Base-by-base conservation (phyloP, 2,797 vertebrate genomes). In the Sebastolobus alascanus region DNA sequence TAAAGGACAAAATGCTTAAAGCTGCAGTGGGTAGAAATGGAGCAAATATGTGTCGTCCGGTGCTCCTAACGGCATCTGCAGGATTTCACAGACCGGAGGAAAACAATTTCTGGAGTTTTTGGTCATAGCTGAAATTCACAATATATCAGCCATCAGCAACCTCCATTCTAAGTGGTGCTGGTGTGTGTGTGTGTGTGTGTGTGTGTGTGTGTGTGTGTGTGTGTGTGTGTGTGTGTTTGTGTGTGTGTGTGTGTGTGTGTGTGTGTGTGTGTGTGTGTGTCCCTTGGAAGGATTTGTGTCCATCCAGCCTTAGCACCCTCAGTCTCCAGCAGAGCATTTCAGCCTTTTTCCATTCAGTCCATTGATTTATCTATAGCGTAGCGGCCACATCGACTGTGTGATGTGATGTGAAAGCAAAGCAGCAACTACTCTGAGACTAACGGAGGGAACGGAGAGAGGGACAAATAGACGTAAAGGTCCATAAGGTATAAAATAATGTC, bases 361-460 rank as follows among this genome's bases (percentile, higher is more conserved):
- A 79, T 84, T 84, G 92, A 94, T 90, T 93, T 92, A 89, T 92
- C 68, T 81, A 77, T n/a, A n/a, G 65, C 20, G 67, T 64, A 59
- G 68, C 56, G 79, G 61, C 77, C 75, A 70, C 82, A 87, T 78
- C 29, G 76, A 73, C 85, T 85, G 82, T 83, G 84, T 75, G 82
- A 66, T 87, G 87, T 88, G 86, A 80, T 61, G 73, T 83, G 84
- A 84, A 79, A 85, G 84, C 69, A 80, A 87, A 87, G 81, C 80
- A 88, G 90, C 84, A 73, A 50, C 82, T 83, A n/a, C 27, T 8
- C 76, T 20, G 56, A 83, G 56, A 77, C 43, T 63, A 67, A 67
- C 12, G 35, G 16, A 77, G 16, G 14, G 25, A 64, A 40, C 2
- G 4, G 16, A 79, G 75, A 59, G 29, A n/a, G 52, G 35, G 59